These are phyloP conservation scores for Sarcophaga subvicina DNA, from an alignment of 2,888 invertebrate genomes.

Conservation along the genomic window DNA sequence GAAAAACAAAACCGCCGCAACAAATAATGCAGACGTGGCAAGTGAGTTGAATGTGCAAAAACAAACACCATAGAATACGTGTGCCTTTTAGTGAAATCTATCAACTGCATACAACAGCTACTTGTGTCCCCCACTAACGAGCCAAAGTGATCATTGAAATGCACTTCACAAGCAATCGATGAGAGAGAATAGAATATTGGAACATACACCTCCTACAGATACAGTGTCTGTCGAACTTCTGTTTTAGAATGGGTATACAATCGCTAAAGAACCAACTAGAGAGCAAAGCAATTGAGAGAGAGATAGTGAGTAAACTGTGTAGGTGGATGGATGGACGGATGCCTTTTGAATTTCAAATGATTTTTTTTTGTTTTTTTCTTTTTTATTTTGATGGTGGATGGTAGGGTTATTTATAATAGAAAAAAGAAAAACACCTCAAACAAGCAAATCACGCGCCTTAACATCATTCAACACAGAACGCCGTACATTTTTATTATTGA, in stretches of 20 bases:
- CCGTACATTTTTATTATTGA: slow-evolving; percentile 13
- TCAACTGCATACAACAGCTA: background rate
- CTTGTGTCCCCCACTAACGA: slow-evolving; percentile 10
- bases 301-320: slow-evolving; percentile 28
- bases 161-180: background rate
- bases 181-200: background rate
- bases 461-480: slow-evolving; percentile 49
- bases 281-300: no score
- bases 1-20: background rate
- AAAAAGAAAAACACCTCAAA: slow-evolving; percentile 47
- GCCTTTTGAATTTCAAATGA: background rate
- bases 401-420: slow-evolving; percentile 37
- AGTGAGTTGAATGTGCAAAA: slow-evolving; percentile 35
- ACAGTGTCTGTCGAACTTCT: background rate
- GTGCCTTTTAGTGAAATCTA: slow-evolving; percentile 39
- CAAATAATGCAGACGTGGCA: background rate
- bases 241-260: background rate
- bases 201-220: background rate
- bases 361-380: background rate
- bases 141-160: background rate
- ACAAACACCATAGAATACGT: slow-evolving; percentile 24
- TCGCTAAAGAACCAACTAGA: background rate
- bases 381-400: slow-evolving; percentile 11
- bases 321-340: slow-evolving; percentile 20
- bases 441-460: slow-evolving; percentile 65